Evolutionary conservation across 2,113 vertebrate genomes (phyloP).

Genomic region (Periophthalmus modestus): DNA sequence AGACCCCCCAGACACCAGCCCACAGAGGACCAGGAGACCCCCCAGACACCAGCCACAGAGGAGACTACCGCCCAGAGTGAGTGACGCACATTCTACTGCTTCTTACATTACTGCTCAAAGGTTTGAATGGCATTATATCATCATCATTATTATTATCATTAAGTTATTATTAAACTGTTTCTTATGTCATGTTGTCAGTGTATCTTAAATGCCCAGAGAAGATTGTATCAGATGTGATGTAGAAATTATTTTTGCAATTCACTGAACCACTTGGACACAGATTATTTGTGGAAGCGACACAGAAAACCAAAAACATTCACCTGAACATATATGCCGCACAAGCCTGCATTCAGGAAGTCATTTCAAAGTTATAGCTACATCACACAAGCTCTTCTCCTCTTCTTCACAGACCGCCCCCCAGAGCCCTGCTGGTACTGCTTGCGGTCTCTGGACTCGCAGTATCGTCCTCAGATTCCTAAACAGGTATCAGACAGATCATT

Average conservation of each 20-base stretch:
- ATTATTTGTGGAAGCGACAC: too few species aligned
- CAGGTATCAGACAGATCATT: conserved; percentile 35
- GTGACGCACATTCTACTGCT: not conserved
- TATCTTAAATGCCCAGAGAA: not conserved
- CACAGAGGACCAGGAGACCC: conserved; percentile 34
- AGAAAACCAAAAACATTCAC: too few species aligned
- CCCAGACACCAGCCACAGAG: conserved; percentile 36
- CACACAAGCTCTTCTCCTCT: not conserved
- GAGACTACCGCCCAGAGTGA: conserved; percentile 44
- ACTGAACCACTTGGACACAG: too few species aligned
- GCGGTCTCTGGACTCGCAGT: conserved; percentile 65
- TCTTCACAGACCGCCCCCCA: conserved; percentile 38
- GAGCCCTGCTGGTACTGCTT: conserved; percentile 78
- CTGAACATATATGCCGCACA: too few species aligned
- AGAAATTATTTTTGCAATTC: too few species aligned
- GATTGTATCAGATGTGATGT: too few species aligned
- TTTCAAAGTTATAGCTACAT: not conserved
- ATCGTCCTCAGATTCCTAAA: conserved; percentile 45
- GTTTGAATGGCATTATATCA: not conserved
- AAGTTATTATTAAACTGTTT: not conserved
- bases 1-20: conserved; percentile 29
- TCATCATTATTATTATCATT: not conserved
- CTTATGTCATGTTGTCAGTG: too few species aligned
- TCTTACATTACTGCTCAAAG: not conserved
- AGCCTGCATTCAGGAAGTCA: not conserved